These are phyloP conservation scores for Gastrophryne carolinensis DNA, from an alignment of 2,797 vertebrate genomes.

Conservation along the genomic window DNA sequence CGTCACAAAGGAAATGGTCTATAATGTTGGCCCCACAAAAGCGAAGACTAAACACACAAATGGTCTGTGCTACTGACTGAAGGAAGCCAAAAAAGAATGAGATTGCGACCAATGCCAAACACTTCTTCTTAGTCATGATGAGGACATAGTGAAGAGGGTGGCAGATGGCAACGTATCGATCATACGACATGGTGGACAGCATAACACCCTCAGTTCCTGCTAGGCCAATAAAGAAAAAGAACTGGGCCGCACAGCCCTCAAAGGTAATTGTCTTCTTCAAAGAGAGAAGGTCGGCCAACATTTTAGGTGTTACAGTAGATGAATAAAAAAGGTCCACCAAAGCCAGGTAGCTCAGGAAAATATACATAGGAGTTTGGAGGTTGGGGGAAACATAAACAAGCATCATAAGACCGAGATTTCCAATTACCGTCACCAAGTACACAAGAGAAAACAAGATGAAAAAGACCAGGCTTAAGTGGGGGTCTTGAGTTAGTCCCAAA, in stretches of 20 bases:
- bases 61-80: not conserved
- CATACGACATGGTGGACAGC: constrained; percentile 15
- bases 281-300: not conserved
- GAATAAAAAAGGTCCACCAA: not conserved
- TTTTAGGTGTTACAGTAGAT: not conserved
- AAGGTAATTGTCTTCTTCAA: not conserved
- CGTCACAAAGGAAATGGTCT: constrained; percentile 3
- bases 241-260: not conserved
- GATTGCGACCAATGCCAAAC: not conserved
- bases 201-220: constrained; percentile 11
- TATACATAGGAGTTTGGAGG: not conserved
- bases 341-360: not conserved
- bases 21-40: not conserved
- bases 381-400: not conserved
- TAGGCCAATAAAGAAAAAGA: constrained; percentile 1
- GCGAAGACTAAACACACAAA: not conserved
- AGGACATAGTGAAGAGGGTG: not conserved
- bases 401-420: not conserved
- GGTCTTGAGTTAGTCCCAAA: not conserved
- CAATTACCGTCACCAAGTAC: constrained; percentile 36
- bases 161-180: constrained; percentile 18
- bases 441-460: constrained; percentile 42
- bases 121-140: not conserved
- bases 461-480: constrained; percentile 8
- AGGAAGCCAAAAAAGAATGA: not conserved